A percentile compares a stretch with the other conserved stretches of the same genome.
Conservation (phyloP, 2,113 vertebrate genomes). For the Silurus asotus region DNA sequence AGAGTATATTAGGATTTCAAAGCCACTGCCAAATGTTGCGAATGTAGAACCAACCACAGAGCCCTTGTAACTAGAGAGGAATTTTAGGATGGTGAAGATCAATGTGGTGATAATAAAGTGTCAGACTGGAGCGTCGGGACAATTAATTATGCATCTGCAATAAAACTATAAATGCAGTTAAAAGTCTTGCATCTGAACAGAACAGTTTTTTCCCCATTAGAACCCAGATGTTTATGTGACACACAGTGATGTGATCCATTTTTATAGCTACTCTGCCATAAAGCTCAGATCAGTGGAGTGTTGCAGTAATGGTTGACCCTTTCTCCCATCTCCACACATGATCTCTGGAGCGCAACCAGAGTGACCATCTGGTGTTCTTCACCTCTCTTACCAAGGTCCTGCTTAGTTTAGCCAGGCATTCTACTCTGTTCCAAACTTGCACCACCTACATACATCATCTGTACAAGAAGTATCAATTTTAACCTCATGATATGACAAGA, state of each 20-base stretch:
- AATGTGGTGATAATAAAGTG: not conserved
- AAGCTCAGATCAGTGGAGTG: too few relatives aligned
- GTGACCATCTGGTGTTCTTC: too few relatives aligned
- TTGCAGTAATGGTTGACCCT: too few relatives aligned
- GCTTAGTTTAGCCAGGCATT: too few relatives aligned
- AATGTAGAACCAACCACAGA: not conserved
- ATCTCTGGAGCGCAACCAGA: too few relatives aligned
- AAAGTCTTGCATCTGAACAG: not conserved
- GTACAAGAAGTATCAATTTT: too few relatives aligned
- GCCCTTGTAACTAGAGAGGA: not conserved
- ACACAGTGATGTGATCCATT: not conserved
- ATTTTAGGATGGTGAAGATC: not conserved
- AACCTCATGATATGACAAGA: too few relatives aligned
- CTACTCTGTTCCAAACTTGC: too few relatives aligned
- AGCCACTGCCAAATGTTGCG: not conserved
- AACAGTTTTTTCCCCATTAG: not conserved
- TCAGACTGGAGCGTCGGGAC: not conserved
- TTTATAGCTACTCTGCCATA: not conserved
- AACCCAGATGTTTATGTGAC: not conserved
- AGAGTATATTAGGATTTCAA: not conserved
- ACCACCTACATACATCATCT: too few relatives aligned
- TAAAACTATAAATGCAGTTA: not conserved
- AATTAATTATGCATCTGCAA: not conserved
- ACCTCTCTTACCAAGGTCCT: too few relatives aligned
- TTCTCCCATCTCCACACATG: too few relatives aligned